Conservation (phyloP, 2,113 vertebrate species). For the Perccottus glenii region DNA sequence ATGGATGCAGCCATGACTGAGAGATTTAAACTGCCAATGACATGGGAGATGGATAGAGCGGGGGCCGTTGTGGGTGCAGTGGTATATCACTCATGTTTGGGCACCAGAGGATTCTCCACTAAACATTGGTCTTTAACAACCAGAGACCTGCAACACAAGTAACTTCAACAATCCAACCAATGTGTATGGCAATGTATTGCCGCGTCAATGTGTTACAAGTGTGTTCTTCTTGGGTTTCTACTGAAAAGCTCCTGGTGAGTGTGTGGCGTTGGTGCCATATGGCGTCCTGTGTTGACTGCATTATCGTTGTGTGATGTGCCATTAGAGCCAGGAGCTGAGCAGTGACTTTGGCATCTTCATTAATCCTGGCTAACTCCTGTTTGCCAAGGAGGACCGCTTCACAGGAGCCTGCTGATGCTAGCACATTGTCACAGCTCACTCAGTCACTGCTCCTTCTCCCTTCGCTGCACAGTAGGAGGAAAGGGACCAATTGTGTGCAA, state of each 20-base stretch:
- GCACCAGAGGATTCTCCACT: conserved; percentile 57
- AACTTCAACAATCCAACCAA: conserved; percentile 48
- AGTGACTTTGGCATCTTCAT: conserved; percentile 72
- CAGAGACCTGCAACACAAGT: conserved; percentile 41
- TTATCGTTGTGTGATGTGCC: conserved; percentile 54
- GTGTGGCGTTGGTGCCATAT: conserved; percentile 68
- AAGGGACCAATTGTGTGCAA: conserved; percentile 65
- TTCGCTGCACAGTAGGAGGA: conserved; percentile 47
- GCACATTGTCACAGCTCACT: conserved; percentile 68
- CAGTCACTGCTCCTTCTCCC: conserved; percentile 45
- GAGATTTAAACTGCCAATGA: conserved; percentile 73
- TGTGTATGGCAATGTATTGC: conserved; percentile 26
- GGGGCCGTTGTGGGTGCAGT: conserved; percentile 60
- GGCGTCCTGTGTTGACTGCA: conserved; percentile 51
- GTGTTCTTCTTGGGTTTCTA: conserved; percentile 30
- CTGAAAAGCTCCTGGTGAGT: conserved; percentile 47
- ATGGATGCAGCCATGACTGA: conserved; percentile 80
- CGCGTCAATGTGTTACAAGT: conserved; percentile 28
- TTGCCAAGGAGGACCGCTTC: conserved; percentile 48
- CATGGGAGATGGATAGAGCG: conserved; percentile 68
- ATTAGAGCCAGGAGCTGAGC: conserved; percentile 64
- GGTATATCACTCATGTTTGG: conserved; percentile 68
- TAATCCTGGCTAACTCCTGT: conserved; percentile 71
- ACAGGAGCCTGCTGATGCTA: conserved; percentile 64
- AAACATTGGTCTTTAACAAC: conserved; percentile 31